phyloP scores from a whole-genome alignment of 2,888 invertebrate species.

The Hypolimnas misippus region DNA sequence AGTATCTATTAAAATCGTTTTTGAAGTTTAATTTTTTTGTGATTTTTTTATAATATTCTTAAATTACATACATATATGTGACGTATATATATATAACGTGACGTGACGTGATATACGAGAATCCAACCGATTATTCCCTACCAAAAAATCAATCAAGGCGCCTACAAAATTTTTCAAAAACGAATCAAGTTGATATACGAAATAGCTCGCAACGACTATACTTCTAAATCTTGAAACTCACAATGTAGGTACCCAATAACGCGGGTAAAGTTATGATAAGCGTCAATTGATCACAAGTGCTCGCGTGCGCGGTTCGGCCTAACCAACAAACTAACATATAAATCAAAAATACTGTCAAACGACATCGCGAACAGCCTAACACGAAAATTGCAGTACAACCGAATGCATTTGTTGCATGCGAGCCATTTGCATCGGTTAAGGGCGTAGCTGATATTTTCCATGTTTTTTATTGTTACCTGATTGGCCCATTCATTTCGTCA shows the following conservation, averaged over 20 bases:
- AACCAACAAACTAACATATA: conserved; percentile 56
- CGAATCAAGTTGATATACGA: too few species aligned
- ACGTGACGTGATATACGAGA: too few species aligned
- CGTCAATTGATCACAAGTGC: conserved; percentile 70
- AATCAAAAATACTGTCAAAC: conserved; percentile 71
- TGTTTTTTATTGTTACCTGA: conserved; percentile 47
- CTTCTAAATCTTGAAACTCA: background rate
- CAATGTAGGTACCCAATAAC: too few species aligned
- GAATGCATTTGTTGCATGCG: conserved; percentile 78
- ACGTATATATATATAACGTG: too few species aligned
- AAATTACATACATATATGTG: too few species aligned
- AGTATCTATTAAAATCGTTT: too few species aligned
- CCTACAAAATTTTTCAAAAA: too few species aligned
- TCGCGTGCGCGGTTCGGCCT: conserved; percentile 66
- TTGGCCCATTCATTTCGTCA: conserved; percentile 43
- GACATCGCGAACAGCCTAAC: conserved; percentile 69
- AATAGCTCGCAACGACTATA: background rate
- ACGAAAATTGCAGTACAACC: conserved; percentile 76
- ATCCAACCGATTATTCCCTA: too few species aligned
- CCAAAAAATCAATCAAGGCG: too few species aligned
- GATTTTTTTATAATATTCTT: too few species aligned
- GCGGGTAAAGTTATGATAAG: conserved; percentile 41
- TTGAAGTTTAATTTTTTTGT: too few species aligned
- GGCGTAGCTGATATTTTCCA: conserved; percentile 54
- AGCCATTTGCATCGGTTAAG: conserved; percentile 53